These are phyloP conservation scores for Anodontia alba DNA, from an alignment of 2,888 invertebrate species.

Conservation along the genomic window DNA sequence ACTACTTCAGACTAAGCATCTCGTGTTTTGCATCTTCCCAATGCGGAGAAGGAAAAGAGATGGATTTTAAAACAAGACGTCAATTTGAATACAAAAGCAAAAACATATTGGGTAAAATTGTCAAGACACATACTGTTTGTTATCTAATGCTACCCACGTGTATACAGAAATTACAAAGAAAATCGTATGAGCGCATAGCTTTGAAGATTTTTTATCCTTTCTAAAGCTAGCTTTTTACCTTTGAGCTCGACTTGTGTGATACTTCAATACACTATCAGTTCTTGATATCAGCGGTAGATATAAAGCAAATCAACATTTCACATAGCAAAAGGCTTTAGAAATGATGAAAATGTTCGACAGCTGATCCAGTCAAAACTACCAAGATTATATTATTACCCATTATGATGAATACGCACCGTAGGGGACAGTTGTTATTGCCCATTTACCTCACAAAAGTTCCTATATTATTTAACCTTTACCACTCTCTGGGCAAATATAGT, in stretches of 20 bases:
- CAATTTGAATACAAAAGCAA: too few species aligned
- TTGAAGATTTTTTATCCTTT: background rate
- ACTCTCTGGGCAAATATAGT: too few species aligned
- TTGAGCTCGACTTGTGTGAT: background rate
- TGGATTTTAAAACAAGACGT: too few species aligned
- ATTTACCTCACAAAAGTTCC: conserved; percentile 62
- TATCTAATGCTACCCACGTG: background rate
- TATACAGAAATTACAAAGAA: background rate
- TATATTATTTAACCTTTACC: conserved; percentile 44
- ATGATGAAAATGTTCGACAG: conserved; percentile 4
- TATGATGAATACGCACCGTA: conserved; percentile 4
- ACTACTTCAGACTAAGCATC: too few species aligned
- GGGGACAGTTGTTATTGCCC: conserved; percentile 53
- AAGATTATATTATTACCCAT: conserved; percentile 13
- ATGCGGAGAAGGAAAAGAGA: too few species aligned
- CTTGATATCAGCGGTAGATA: conserved; percentile 4
- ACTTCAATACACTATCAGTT: background rate
- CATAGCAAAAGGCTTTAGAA: conserved; percentile 12
- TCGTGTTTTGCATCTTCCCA: too few species aligned
- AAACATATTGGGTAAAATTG: too few species aligned
- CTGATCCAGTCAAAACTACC: conserved; percentile 12
- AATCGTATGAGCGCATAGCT: background rate
- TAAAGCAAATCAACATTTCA: background rate
- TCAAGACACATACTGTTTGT: too few species aligned
- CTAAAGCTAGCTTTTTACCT: background rate